These are phyloP conservation scores for Rotaria socialis DNA, from an alignment of 2,888 invertebrate genomes.

Conservation along the genomic window DNA sequence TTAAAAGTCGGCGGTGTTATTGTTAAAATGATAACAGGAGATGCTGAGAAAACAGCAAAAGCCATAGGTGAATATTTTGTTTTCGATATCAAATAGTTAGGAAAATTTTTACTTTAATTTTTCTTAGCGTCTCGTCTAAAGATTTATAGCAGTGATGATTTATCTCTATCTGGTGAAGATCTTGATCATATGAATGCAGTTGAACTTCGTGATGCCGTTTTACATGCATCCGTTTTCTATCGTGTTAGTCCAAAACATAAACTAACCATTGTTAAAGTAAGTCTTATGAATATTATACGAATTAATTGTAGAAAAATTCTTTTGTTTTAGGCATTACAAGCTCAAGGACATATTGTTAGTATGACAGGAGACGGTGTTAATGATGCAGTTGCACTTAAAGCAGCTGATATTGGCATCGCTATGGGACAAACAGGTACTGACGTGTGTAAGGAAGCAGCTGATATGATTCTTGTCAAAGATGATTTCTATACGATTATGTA, in stretches of 20 bases:
- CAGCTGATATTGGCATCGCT: constrained; percentile 94
- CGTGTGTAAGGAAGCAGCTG: constrained; percentile 97
- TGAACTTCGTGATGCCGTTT: constrained; percentile 78
- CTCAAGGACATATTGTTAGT: constrained; percentile 83
- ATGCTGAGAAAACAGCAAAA: constrained; percentile 86
- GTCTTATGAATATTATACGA: not conserved
- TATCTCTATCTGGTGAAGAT: constrained; percentile 78
- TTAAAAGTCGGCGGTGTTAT: constrained; percentile 77
- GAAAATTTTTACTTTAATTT: not conserved
- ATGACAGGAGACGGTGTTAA: constrained; percentile 99
- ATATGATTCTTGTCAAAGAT: constrained; percentile 97
- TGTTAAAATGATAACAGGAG: constrained; percentile 95
- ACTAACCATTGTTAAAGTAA: constrained; percentile 81
- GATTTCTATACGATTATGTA: constrained; percentile 95
- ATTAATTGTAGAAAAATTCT: not conserved
- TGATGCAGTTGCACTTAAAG: constrained; percentile 92
- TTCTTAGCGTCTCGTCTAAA: constrained; percentile 78
- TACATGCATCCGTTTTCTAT: constrained; percentile 84
- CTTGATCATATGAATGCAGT: constrained; percentile 75
- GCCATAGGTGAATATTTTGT: constrained; percentile 72
- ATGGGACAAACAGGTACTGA: constrained; percentile 87
- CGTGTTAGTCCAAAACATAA: constrained; percentile 96
- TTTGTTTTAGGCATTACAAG: constrained; percentile 68
- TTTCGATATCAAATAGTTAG: not conserved
- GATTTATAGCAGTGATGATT: constrained; percentile 43